Evolutionary conservation across 2,113 vertebrate genomes (phyloP).

Genomic region (Hippocampus comes): DNA sequence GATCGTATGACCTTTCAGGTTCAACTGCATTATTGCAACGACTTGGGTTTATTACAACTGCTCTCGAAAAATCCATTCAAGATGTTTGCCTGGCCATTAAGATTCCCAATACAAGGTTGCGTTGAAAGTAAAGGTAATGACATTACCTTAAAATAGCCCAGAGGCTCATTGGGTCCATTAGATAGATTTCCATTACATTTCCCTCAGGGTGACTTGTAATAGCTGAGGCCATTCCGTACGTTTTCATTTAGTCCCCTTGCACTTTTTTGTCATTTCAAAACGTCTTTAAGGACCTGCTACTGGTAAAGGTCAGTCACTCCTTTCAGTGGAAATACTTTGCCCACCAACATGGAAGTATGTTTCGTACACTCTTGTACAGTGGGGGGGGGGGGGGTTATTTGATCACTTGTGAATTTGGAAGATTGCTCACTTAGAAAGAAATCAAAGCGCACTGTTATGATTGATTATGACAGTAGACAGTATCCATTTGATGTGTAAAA

Average conservation of each 20-base stretch:
- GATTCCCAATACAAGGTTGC: neutral
- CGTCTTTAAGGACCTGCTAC: neutral
- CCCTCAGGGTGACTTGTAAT: conserved; percentile 2
- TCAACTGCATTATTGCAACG: neutral
- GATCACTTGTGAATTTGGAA: neutral
- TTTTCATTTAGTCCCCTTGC: neutral
- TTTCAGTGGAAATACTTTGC: neutral
- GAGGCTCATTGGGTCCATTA: conserved; percentile 8
- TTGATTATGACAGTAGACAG: neutral
- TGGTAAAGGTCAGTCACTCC: neutral
- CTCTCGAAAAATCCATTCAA: neutral
- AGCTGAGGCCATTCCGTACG: neutral
- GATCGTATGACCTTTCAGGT: neutral
- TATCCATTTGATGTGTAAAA: neutral
- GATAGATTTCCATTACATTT: conserved; percentile 7
- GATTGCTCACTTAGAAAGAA: neutral
- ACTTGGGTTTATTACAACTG: neutral
- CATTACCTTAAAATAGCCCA: conserved; percentile 1
- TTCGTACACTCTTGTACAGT: neutral
- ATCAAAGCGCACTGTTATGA: neutral
- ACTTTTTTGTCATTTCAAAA: neutral
- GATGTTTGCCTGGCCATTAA: neutral
- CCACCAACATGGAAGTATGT: neutral
- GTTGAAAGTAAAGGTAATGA: conserved; percentile 7
- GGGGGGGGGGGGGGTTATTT: neutral